Base-by-base conservation (phyloP, 2,797 vertebrate species). In the Anguilla marmorata region DNA sequence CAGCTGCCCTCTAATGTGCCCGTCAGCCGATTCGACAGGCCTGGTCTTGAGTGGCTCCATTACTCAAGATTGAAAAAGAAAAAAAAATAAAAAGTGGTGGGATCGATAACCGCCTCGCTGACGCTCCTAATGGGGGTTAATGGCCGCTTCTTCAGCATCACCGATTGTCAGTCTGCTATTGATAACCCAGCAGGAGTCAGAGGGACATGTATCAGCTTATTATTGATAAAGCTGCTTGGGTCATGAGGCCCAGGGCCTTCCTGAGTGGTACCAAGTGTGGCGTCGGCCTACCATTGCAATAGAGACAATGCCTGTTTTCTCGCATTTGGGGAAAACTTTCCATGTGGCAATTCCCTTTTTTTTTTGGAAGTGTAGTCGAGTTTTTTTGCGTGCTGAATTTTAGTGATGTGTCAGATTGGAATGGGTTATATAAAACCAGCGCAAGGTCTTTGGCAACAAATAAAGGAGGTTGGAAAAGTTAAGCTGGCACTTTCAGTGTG, bases 111-210 rank as follows among this genome's bases (percentile, higher is more conserved):
- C 50, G 50, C 82, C 63, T 72, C n/a, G 24, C 63, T 52, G 82
- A 14, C 11, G 82, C 30, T 63, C 69, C 33, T 88, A 88, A 88
- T 88, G 87, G 83, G 66, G 66, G 48, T 54, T 85, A 88, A 85
- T 88, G 83, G 83, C 33, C 50, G 12, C 82, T 54, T 85, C 33
- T n/a, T 37, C 50, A 63, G 66, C 87, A 72, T 54, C 50, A 33
- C 9, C 79, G 52, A 45, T 63, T 5, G 30, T 63, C 27, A 45
- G 58, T 76, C 58, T 66, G 76, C 76, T 87, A 82, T 83, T 69
- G 82, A 87, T 66, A 33, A 66, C 19, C 80, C 27, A 41, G 24
- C 79, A 52, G 79, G 41, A 69, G 86, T 87, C 86, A 84, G 58
- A 19, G 79, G 21, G 14, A 48, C 60, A 52, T 21, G 50, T 45